phyloP scores from a whole-genome alignment of 2,888 invertebrate genomes.

The Argynnis bischoffii region DNA sequence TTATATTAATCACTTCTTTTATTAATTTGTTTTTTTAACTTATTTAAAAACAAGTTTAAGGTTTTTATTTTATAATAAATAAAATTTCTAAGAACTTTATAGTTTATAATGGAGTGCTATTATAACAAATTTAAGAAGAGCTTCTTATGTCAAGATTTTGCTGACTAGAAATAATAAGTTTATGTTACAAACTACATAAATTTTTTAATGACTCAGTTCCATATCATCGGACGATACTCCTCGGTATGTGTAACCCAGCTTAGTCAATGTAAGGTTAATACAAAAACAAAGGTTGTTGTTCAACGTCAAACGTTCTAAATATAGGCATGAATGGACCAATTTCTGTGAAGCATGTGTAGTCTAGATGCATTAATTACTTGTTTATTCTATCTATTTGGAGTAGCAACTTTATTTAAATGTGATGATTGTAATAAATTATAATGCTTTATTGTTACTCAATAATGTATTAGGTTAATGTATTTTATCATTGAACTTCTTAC shows the following conservation, averaged over 20 bases:
- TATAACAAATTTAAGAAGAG: neutral
- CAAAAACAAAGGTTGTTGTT: conserved; percentile 32
- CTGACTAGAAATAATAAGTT: neutral
- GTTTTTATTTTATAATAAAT: too few relatives aligned
- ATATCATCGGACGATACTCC: conserved; percentile 26
- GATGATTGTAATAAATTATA: too few relatives aligned
- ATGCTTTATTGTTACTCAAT: too few relatives aligned
- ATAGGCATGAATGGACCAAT: conserved; percentile 39
- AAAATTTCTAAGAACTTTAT: too few relatives aligned
- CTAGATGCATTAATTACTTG: conserved; percentile 5
- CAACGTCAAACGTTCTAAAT: conserved; percentile 36
- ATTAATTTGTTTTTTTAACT: too few relatives aligned
- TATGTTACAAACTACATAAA: neutral
- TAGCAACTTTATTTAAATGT: too few relatives aligned
- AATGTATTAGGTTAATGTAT: too few relatives aligned
- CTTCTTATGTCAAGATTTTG: neutral
- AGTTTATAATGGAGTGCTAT: neutral
- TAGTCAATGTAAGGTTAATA: conserved; percentile 29
- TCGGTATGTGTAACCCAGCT: conserved; percentile 24
- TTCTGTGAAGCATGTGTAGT: conserved; percentile 28
- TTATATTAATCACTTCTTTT: too few relatives aligned
- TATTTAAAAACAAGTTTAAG: too few relatives aligned
- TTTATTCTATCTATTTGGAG: conserved; percentile 2
- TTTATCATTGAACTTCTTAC: too few relatives aligned
- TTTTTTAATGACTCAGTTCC: conserved; percentile 30